Base-by-base conservation (phyloP, 2,888 invertebrate species). In the Drosophila limbata region DNA sequence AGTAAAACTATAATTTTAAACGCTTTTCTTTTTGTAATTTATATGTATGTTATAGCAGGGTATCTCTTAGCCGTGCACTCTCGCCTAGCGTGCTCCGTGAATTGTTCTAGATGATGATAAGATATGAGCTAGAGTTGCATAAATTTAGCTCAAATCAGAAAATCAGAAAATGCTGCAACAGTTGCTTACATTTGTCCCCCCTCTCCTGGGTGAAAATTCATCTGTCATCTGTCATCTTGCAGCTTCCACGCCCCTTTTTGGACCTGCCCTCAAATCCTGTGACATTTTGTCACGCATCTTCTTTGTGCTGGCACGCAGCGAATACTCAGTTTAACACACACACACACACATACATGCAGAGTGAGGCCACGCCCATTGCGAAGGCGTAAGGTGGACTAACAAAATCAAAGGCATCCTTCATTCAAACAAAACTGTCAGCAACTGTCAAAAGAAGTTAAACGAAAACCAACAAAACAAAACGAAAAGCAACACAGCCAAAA, bases 381-480 rank as follows among this genome's bases (percentile, higher is more conserved):
- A 50, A 19, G 35, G 47, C 33, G 35, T n/a, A 50, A 19, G 35
- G 47, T 35, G 35, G 44, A 13, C 51, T 47, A 62, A 62, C 45
- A 62, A 65, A 73, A 75, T 75, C 76, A 76, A 72, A 28, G 74
- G 69, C 78, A 87, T 87, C 79, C 88, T 81, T 84, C 83, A 85
- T 81, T 84, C 83, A 85, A 83, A 75, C 71, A 72, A 71, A 84
- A 84, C 84, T 88, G 84, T 85, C 85, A 85, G 83, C 84, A 88
- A 85, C 88, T 88, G 88, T 84, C 88, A 88, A 72, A 88, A 83
- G 81, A 88, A 84, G 85, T 87, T 87, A 82, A 84, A 82, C 83
- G 83, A 82, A 84, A 83, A 76, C 81, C 68, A 84, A 81, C 69
- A 70, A 75, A 68, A 78, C 62, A 65, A 67, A 72, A 65, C 51